phyloP scores from a whole-genome alignment of 1,140 invertebrate species.

The Matsumurasca onukii region DNA sequence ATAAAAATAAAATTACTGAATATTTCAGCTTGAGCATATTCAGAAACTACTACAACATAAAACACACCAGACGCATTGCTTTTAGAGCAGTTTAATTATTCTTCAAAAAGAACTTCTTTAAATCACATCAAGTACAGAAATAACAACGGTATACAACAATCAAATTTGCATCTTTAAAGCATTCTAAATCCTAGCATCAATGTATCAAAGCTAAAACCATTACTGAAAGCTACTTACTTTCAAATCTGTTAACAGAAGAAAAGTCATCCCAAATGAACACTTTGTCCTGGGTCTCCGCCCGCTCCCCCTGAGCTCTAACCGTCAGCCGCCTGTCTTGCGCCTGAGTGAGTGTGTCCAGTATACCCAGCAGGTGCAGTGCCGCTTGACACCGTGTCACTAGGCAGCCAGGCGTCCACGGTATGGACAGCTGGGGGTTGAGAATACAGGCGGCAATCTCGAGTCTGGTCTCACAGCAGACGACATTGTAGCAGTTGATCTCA shows the following conservation, averaged over 20 bases:
- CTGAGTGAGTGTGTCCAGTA: slow-evolving; percentile 84
- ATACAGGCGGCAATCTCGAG: slow-evolving; percentile 51
- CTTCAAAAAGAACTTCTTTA: no score
- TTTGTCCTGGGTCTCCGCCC: slow-evolving; percentile 39
- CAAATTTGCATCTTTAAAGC: no score
- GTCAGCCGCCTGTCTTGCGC: slow-evolving; percentile 68
- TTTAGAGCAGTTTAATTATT: no score
- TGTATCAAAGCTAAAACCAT: no score
- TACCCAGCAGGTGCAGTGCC: slow-evolving; percentile 84
- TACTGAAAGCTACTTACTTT: slow-evolving; percentile 66
- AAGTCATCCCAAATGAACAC: slow-evolving; percentile 77
- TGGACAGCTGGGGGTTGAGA: slow-evolving; percentile 74
- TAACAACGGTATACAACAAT: no score
- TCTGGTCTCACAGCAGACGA: slow-evolving; percentile 37
- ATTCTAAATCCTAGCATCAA: no score
- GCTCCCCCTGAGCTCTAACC: slow-evolving; percentile 33
- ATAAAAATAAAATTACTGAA: no score
- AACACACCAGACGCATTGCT: no score
- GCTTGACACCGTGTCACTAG: slow-evolving; percentile 79
- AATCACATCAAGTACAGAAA: no score
- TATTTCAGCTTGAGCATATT: no score
- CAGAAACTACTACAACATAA: no score
- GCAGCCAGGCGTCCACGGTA: slow-evolving; percentile 70
- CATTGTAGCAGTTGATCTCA: slow-evolving; percentile 40
- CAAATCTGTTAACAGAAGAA: slow-evolving; percentile 84